Conservation (phyloP, 2,113 vertebrate genomes). For the Silurus asotus region DNA sequence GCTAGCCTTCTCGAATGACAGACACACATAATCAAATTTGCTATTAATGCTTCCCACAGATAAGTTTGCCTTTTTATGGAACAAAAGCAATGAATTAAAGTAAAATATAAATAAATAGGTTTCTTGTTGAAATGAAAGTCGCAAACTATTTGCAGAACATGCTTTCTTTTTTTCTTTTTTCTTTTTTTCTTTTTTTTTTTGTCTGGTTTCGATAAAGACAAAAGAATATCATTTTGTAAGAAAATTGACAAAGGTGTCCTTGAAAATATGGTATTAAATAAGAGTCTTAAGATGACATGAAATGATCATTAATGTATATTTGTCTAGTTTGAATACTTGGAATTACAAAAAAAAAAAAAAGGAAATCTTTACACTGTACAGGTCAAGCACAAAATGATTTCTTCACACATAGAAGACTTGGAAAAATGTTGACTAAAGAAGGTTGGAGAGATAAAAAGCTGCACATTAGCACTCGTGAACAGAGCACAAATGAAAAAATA, state of each 20-base stretch:
- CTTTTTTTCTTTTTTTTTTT: background rate
- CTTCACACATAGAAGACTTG: conserved; percentile 52
- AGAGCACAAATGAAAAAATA: background rate
- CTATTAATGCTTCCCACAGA: background rate
- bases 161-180: background rate
- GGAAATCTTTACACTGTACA: conserved; percentile 72
- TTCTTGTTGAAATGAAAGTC: background rate
- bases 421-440: conserved; percentile 56
- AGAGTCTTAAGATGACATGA: conserved; percentile 60
- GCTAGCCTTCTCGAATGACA: background rate
- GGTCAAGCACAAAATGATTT: conserved; percentile 37
- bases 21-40: background rate
- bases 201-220: background rate
- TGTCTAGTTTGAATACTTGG: conserved; percentile 63
- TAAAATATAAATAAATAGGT: background rate
- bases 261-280: conserved; percentile 49
- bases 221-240: background rate
- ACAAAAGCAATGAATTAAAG: background rate
- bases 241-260: background rate
- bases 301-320: conserved; percentile 62
- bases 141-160: background rate
- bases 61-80: background rate
- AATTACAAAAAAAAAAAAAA: conserved; percentile 56
- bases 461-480: background rate
- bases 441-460: background rate